Base-by-base conservation (phyloP, 2,797 vertebrate genomes). In the Megaceryle alcyon region DNA sequence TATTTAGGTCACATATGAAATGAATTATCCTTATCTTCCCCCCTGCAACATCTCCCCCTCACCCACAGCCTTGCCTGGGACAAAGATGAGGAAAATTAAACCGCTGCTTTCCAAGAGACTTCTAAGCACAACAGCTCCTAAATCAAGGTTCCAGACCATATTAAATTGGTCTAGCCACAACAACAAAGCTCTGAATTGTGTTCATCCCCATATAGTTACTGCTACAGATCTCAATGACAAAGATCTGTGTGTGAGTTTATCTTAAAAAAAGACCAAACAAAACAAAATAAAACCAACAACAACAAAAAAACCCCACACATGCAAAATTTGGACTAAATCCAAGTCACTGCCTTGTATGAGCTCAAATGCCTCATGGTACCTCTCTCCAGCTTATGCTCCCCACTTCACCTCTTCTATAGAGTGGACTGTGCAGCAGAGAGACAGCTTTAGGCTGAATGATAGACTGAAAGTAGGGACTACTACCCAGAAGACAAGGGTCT, bases 11-110 rank as follows among this genome's bases (percentile, higher is more conserved):
- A 92, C 68, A 61, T 43, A 82, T 0, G 0, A 95, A 94, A 93
- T 77, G 29, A 95, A 95, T 96, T 92, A 94, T 86, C 81, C 61
- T 92, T 95, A 88, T 87, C 88, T 66, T 66, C 88, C 49, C 26
- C 88, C 46, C 29, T 46, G 63, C 71, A 95, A 70, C 68, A 90
- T 94, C 78, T 79, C 73, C 82, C 63, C 80, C 66, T 83, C 69
- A 54, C 20, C 37, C 37, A 3, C 86, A 76, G 26, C 60, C 84
- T 77, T 4, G 7, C 68, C 9, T 5, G 76, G 75, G 71, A 88
- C 44, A 31, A 70, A 82, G 41, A 75, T 0, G 14, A 86, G 73
- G 57, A 65, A 89, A 92, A 57, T 44, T 56, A 84, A 84, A 17
- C 26, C 6, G 0, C 29, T 73, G 68, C 69, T 93, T 82, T 83